Base-by-base conservation (phyloP, 2,888 invertebrate genomes). In the Rhorus exstirpatorius region DNA sequence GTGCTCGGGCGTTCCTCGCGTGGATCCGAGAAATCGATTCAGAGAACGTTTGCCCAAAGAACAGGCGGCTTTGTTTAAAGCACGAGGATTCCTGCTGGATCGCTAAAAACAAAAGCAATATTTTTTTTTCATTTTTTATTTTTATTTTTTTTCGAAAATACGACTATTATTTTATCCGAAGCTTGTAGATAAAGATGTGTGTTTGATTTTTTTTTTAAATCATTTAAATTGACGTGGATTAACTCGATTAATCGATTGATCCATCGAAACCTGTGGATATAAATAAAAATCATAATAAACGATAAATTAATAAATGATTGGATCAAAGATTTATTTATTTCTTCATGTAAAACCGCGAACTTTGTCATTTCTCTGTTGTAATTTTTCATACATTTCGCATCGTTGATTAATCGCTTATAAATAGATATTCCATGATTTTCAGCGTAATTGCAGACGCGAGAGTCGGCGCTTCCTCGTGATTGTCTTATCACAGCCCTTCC, bases 401-500 rank as follows among this genome's bases (percentile, higher is more conserved):
- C 8, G 44, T 38, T 44, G 75, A 80, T 51, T 63, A 63, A 53
- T 60, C 10, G 35, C 44, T 67, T 80, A 83, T 72, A 71, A 76
- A 80, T 67, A 83, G 51, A 19, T 12, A 24, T 71, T 3, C 51
- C 31, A 46, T 14, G 10, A 3, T 44, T 38, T 72, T 58, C 31
- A 26, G 14, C 21, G 12, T 41, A 53, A 67, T 78, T 24, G 19
- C 70, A 49, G 49, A 38, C 35, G 1, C 19, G 3, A 19, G 3
- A 19, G n/a, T 3, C 44, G 31, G 12, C 26, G 49, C 35, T 53
- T 74, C 53, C 75, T 61, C 51, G 55, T 55, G 88, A 87, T 87
- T 86, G 79, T 61, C 61, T 88, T 90, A 90, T 90, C 90, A 24
- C 41, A 8, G 49, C 60, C 41, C 84, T 87, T 90, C 88, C 90